phyloP scores from a whole-genome alignment of 2,797 vertebrate species.

The Muscicapa striata region DNA sequence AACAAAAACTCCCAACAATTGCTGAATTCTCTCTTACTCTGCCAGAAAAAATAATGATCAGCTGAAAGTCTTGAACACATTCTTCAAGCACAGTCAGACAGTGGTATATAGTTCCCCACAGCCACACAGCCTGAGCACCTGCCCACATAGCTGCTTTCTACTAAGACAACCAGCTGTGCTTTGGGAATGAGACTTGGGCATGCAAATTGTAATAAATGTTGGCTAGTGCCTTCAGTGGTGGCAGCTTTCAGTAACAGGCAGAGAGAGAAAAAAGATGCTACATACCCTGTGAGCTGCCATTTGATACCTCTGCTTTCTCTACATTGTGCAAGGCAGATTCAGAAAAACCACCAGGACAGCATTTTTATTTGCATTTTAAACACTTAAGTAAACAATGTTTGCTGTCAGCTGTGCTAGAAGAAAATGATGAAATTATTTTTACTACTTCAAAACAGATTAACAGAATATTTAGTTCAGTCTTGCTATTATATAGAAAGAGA shows the following conservation, averaged over 20 bases:
- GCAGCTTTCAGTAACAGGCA: neutral
- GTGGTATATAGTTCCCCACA: neutral
- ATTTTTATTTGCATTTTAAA: slow-evolving; percentile 25
- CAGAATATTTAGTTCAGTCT: neutral
- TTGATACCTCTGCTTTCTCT: neutral
- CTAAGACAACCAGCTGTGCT: neutral
- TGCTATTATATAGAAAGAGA: neutral
- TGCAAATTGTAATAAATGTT: neutral
- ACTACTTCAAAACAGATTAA: neutral
- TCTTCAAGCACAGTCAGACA: neutral
- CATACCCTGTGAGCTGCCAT: neutral
- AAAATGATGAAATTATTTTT: neutral
- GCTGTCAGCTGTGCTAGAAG: neutral
- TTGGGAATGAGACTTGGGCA: neutral
- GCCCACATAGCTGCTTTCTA: neutral
- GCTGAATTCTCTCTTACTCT: neutral
- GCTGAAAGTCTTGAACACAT: neutral
- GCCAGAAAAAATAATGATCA: slow-evolving; percentile 48
- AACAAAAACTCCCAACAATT: neutral
- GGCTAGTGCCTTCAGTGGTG: neutral
- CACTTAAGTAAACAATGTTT: neutral
- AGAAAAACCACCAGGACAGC: neutral
- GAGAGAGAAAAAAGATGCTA: neutral
- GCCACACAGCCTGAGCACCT: neutral
- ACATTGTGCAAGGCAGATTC: neutral